Conservation (phyloP, 2,888 invertebrate species). For the Tipula lateralis region DNA sequence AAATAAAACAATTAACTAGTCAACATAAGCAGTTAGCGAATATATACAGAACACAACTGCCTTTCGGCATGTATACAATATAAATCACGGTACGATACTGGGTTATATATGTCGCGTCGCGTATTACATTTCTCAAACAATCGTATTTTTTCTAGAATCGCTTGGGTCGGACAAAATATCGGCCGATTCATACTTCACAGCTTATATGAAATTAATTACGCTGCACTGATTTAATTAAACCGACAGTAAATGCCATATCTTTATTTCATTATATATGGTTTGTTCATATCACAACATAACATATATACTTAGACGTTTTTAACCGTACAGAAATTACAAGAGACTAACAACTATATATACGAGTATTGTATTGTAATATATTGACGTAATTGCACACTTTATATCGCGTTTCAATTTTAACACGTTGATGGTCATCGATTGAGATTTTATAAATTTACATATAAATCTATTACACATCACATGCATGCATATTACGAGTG, state of each 20-base stretch:
- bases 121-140: slow-evolving; percentile 5
- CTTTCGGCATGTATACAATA: no score
- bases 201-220: neutral
- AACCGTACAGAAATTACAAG: neutral
- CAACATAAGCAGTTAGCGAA: neutral
- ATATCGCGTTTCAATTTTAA: neutral
- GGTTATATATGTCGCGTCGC: neutral
- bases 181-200: neutral
- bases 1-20: neutral
- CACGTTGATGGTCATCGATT: slow-evolving; percentile 1
- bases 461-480: neutral
- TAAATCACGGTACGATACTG: neutral
- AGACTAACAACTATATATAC: neutral
- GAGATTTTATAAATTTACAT: neutral
- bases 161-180: neutral
- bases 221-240: neutral
- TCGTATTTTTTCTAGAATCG: slow-evolving; percentile 19
- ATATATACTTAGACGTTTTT: neutral
- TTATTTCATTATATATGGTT: neutral
- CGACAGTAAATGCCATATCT: neutral
- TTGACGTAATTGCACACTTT: slow-evolving; percentile 9
- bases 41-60: neutral
- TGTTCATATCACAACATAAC: neutral
- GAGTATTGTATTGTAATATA: neutral
- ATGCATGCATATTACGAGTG: neutral